Percentiles rank a stretch among this genome's conserved stretches.
Conservation (phyloP, 2,113 vertebrate genomes). For the chimpanzee (Pan troglodytes) region NHGRI_mPanTro3-v2.1_pri NC_072418.2:57995501-57996000, state of each 20-base stretch:
- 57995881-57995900: too few relatives aligned
- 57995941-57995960: background rate
- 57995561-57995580: background rate
- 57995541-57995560: too few relatives aligned
- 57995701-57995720: background rate
- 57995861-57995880: background rate
- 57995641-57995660: too few relatives aligned
- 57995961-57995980: too few relatives aligned
- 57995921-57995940: background rate
- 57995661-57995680: too few relatives aligned
- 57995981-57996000: too few relatives aligned
- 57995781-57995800: accelerated
- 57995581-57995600: background rate
- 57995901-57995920: background rate
- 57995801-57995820: background rate
- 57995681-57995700: background rate
- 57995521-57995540: background rate
- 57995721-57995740: background rate
- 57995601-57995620: background rate
- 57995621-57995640: too few relatives aligned
- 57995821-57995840: background rate
- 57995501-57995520: background rate
- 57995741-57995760: accelerated
- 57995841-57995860: background rate
- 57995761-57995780: background rate